phyloP scores from a whole-genome alignment of 2,113 vertebrate genomes.

The Nothocercus nigrocapillus region DNA sequence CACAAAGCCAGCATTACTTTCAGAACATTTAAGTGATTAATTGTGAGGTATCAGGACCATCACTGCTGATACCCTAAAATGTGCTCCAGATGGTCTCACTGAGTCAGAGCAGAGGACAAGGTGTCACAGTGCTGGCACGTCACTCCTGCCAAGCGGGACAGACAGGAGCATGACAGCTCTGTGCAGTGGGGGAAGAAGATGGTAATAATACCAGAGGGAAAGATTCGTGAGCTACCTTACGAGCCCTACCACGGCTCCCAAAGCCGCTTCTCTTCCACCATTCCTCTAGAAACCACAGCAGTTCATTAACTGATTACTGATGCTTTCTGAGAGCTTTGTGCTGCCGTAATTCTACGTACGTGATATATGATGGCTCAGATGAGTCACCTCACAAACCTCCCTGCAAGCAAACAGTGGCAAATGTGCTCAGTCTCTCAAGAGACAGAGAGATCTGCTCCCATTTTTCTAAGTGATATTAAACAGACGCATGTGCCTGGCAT shows the following conservation, averaged over 20 bases:
- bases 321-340: not conserved
- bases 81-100: not conserved
- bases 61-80: not conserved
- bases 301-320: not conserved
- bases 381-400: not conserved
- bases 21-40: not conserved
- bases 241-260: not conserved
- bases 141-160: not conserved
- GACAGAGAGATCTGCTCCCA: not conserved
- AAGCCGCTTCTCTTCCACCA: not conserved
- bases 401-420: not conserved
- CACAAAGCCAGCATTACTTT: not conserved
- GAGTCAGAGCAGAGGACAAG: not conserved
- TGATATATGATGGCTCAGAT: not conserved
- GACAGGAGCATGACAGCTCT: not conserved
- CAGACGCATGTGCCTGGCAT: not conserved
- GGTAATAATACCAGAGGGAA: not conserved
- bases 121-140: not conserved
- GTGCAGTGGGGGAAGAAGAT: not conserved
- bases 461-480: not conserved
- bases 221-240: not conserved
- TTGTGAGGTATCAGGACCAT: fast-evolving
- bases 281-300: not conserved
- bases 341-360: not conserved
- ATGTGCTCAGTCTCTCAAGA: not conserved